Base-by-base conservation (phyloP, 2,797 vertebrate genomes). In the Uromys caudimaculatus region DNA sequence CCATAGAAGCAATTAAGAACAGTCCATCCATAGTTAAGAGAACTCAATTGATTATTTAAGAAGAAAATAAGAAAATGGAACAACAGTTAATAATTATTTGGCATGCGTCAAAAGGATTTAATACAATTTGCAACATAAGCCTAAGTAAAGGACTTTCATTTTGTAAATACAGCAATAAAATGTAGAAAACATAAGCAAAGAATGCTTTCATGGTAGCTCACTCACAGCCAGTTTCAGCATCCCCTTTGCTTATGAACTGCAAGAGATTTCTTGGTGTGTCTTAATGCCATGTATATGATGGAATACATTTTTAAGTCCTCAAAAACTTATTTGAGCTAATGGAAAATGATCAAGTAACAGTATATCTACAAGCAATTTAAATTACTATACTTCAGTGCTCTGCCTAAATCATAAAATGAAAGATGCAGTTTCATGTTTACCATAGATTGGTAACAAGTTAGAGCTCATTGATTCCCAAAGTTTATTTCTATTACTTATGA, bases 21-120 rank as follows among this genome's bases (percentile, higher is more conserved):
- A 73, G 17, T 77, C 11, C 14, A 14, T 90, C 23, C 69, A 89
- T 78, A 85, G 14, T 11, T 77, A 78, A 23, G 16, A 58, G 32
- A 64, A 73, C 47, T 87, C 73, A 16, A 11, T n/a, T 52, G 44
- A 35, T 77, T 94, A 56, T 79, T 94, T 92, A 91, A 95, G 60
- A 82, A 90, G 47, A 92, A 95, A 75, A 79, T 56, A 60, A 35
- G 73, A n/a, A 86, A 16, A 12, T 93, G 8, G 50, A 38, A 54
- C n/a, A 32, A 12, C 35, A 95, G 50, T 77, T 82, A 87, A 35
- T 54, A 21, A 91, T 78, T 93, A 44, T 88, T 83, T 85, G 58
- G 0, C 38, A 52, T 93, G 19, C 56, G 93, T 73, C 92, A 91
- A 88, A 38, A 2, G 3, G 75, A 8, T 47, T 35, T 82, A 77